Base-by-base conservation (phyloP, 2,888 invertebrate genomes). In the Melanchra persicariae region DNA sequence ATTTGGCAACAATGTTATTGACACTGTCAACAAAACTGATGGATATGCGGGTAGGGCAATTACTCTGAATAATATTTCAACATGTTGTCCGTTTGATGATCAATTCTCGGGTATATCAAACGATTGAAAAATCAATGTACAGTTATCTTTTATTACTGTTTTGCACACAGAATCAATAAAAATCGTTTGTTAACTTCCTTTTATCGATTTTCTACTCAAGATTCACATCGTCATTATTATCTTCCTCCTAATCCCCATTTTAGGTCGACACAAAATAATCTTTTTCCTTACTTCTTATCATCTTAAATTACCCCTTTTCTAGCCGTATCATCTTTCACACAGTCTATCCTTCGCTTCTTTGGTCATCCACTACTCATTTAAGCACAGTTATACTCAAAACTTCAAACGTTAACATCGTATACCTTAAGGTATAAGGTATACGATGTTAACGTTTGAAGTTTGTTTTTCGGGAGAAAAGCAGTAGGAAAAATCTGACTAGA, bases 1-100 rank as follows among this genome's bases (percentile, higher is more conserved):
- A 34, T 74, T 74, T 65, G 24, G 59, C 59, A 24, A 37, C 12
- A 34, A 34, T 34, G 12, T 9, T 49, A 19, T 55, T 74, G 17
- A 10, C 12, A 26, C 15, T 40, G 68, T 43, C 54, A 59, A 37
- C 43, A 34, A 60, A 22, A 40, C n/a, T 19, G 49, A 34, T 57
- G 24, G 12, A n/a, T 37, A 51, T 22, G 43, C 40, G 12, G 67
- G n/a, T 30, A 7, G 45, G n/a, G 10, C 57, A 64, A 34, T 43
- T 22, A 70, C 10, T 17, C 24, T 8, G 22, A 19, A 19, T 12
- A 10, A n/a, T 12, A 45, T 63, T 40, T 6, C 12, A 5, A 2
- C 19, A 24, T 54, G 9, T 22, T 58, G n/a, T 30, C 22, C 26
- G 22, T 22, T 10, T 26, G 15, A 34, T 12, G 49, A 49, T 43